These are phyloP conservation scores for Aspidiotus destructor DNA, from an alignment of 2,888 invertebrate species.

Conservation along the genomic window DNA sequence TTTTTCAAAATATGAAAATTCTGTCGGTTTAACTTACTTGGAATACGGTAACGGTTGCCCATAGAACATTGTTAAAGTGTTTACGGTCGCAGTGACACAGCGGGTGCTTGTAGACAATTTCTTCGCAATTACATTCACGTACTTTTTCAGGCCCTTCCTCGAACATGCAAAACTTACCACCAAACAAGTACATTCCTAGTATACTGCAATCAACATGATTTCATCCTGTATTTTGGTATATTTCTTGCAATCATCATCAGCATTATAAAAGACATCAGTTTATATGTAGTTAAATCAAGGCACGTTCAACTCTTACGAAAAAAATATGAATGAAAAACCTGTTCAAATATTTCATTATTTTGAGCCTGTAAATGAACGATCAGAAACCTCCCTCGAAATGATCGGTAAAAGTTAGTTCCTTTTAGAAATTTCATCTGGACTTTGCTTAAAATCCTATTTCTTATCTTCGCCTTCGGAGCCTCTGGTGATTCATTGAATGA, in stretches of 20 bases:
- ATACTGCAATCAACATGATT: constrained; percentile 57
- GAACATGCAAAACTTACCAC: constrained; percentile 99
- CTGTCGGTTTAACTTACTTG: constrained; percentile 60
- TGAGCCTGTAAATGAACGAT: too few species aligned
- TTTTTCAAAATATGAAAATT: neutral
- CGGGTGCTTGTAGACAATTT: constrained; percentile 78
- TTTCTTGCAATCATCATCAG: constrained; percentile 1
- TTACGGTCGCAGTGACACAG: constrained; percentile 93
- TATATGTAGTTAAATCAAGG: too few species aligned
- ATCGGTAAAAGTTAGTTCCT: too few species aligned
- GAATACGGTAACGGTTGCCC: constrained; percentile 95
- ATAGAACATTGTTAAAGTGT: constrained; percentile 97
- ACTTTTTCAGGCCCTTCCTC: constrained; percentile 56
- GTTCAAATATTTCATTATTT: too few species aligned
- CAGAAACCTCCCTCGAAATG: too few species aligned
- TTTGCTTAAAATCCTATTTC: too few species aligned
- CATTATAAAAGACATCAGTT: too few species aligned
- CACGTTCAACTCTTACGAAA: too few species aligned
- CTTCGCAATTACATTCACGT: constrained; percentile 84
- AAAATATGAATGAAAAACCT: too few species aligned
- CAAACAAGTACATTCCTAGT: constrained; percentile 99
- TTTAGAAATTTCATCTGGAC: too few species aligned
- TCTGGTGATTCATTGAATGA: too few species aligned
- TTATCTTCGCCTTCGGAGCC: too few species aligned
- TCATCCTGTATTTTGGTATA: constrained; percentile 25